Percentiles rank a stretch among this genome's conserved stretches.
Evolutionary conservation across 2,113 vertebrate genomes (phyloP).

Genomic region (Struthidea cinerea): DNA sequence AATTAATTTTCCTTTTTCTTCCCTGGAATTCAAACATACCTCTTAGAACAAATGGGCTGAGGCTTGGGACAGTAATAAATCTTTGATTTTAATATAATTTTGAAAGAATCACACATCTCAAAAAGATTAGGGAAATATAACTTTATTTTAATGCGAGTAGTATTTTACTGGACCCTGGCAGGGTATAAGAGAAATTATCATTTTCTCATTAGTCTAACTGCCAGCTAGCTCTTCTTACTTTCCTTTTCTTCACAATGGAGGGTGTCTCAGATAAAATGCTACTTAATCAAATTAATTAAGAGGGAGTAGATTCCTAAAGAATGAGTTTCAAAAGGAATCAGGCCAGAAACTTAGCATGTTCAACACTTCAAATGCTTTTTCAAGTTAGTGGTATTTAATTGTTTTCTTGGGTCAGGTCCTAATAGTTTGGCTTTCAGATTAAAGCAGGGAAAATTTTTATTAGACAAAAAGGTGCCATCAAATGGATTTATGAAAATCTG

Average conservation of each 20-base stretch:
- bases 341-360: background rate
- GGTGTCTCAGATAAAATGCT: constrained; percentile 5
- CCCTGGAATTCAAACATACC: background rate
- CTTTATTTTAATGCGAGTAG: constrained; percentile 51
- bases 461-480: background rate
- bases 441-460: background rate
- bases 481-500: background rate
- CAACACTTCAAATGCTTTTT: background rate
- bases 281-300: constrained; percentile 62
- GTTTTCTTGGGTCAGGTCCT: background rate
- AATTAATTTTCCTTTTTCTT: background rate
- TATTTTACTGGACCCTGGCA: constrained; percentile 60
- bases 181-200: constrained; percentile 47
- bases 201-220: constrained; percentile 62
- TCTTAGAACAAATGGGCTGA: constrained; percentile 24
- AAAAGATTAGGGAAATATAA: constrained; percentile 57
- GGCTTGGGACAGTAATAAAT: constrained; percentile 22
- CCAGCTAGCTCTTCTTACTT: constrained; percentile 32
- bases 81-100: constrained; percentile 42
- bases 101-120: constrained; percentile 55
- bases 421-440: background rate
- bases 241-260: constrained; percentile 18
- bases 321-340: background rate
- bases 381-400: background rate
- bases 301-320: constrained; percentile 19